These are phyloP conservation scores for Aegypius monachus DNA, from an alignment of 2,113 vertebrate genomes.

Conservation along the genomic window DNA sequence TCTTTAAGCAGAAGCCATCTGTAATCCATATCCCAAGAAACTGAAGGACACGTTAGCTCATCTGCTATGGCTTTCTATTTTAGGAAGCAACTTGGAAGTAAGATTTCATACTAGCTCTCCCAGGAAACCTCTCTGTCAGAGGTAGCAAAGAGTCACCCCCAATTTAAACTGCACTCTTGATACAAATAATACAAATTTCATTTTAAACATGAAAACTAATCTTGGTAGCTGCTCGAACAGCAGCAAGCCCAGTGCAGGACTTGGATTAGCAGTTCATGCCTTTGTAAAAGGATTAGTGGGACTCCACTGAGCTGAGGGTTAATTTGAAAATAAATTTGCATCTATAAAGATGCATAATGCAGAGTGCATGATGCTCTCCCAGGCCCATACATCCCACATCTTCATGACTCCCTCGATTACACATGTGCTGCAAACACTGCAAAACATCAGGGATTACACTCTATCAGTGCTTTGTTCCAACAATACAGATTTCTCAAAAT, in stretches of 20 bases:
- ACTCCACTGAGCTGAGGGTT: neutral
- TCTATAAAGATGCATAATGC: neutral
- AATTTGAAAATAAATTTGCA: slow-evolving; percentile 15
- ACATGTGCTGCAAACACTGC: neutral
- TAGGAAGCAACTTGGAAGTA: neutral
- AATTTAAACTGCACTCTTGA: neutral
- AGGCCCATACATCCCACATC: neutral
- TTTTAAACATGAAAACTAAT: slow-evolving; percentile 46
- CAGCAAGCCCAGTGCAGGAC: slow-evolving; percentile 10
- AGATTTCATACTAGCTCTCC: neutral
- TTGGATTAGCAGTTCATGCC: slow-evolving; percentile 41
- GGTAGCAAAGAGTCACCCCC: neutral
- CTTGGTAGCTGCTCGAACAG: slow-evolving; percentile 35
- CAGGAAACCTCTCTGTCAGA: neutral
- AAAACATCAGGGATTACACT: neutral
- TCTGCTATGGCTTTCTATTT: neutral
- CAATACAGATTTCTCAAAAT: neutral
- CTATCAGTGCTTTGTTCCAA: neutral
- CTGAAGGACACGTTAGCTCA: neutral
- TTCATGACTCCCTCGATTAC: rapidly evolving
- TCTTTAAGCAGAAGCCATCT: neutral
- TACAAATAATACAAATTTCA: neutral
- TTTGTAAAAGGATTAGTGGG: slow-evolving; percentile 39
- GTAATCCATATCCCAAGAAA: neutral
- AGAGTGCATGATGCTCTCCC: neutral